A percentile compares a stretch with the other conserved stretches of the same genome.
phyloP scores from a whole-genome alignment of 2,888 invertebrate species.

The Chesias legatella region DNA sequence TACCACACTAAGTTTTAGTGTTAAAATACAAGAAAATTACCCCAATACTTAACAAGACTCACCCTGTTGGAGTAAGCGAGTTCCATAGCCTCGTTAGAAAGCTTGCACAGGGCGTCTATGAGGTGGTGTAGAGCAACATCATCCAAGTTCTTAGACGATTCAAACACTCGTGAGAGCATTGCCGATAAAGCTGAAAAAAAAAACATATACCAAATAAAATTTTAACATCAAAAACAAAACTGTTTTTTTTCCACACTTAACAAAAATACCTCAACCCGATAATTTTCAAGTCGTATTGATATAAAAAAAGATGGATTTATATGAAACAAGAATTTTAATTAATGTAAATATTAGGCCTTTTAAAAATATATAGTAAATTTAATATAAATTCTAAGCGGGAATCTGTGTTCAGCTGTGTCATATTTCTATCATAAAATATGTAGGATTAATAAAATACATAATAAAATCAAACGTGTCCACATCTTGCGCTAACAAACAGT shows the following conservation, averaged over 20 bases:
- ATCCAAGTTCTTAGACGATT: slow-evolving; percentile 95
- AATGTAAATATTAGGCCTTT: too few species aligned
- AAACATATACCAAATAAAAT: slow-evolving; percentile 1
- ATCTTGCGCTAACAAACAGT: slow-evolving; percentile 11
- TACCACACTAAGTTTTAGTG: too few species aligned
- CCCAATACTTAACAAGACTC: slow-evolving; percentile 35
- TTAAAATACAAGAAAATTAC: too few species aligned
- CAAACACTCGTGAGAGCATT: slow-evolving; percentile 95
- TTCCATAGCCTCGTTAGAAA: slow-evolving; percentile 98
- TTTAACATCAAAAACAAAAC: not conserved
- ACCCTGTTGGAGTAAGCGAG: slow-evolving; percentile 96
- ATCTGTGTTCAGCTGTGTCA: slow-evolving; percentile 12
- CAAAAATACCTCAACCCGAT: too few species aligned
- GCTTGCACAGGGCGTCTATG: slow-evolving; percentile 96
- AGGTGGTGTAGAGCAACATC: slow-evolving; percentile 97
- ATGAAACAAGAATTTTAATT: too few species aligned
- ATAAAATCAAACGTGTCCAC: slow-evolving; percentile 4
- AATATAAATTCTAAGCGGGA: slow-evolving; percentile 1
- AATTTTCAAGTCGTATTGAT: too few species aligned
- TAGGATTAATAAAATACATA: not conserved
- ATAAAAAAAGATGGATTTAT: too few species aligned
- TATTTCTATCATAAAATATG: not conserved
- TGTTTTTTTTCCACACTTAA: too few species aligned
- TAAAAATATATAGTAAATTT: too few species aligned
- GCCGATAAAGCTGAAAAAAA: slow-evolving; percentile 84